phyloP scores from a whole-genome alignment of 2,113 vertebrate genomes.

The Menura novaehollandiae region DNA sequence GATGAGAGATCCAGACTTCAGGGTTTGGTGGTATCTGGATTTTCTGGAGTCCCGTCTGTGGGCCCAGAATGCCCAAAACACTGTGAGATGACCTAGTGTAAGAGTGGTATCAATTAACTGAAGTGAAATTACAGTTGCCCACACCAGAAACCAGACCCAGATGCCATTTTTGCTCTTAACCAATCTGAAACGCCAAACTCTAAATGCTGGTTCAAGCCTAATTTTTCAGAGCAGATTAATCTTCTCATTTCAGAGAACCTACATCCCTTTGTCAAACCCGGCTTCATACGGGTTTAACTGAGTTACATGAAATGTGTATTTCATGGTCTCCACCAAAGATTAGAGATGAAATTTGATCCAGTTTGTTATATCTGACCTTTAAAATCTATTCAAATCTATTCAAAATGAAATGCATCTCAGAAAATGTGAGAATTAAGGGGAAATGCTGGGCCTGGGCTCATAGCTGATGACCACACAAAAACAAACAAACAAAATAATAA shows the following conservation, averaged over 20 bases:
- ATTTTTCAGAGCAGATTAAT: not conserved
- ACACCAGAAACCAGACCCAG: not conserved
- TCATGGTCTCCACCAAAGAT: not conserved
- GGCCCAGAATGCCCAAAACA: not conserved
- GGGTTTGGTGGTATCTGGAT: not conserved
- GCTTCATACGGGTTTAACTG: not conserved
- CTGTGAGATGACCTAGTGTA: not conserved
- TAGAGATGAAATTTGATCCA: not conserved
- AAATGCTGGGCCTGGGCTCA: not conserved
- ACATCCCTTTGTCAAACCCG: not conserved
- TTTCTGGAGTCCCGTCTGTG: not conserved
- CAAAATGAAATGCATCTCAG: not conserved
- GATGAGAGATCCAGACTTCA: not conserved
- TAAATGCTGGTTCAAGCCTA: not conserved
- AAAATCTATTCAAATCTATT: not conserved
- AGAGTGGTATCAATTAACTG: not conserved
- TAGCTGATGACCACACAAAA: not conserved
- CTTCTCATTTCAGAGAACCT: not conserved
- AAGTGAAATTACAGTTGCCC: not conserved
- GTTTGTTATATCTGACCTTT: not conserved
- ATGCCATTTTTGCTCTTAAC: not conserved
- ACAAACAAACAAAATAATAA: too few relatives aligned
- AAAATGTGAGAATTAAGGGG: not conserved
- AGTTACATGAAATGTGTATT: accelerated
- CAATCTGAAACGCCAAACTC: not conserved